These are phyloP conservation scores for Mungos mungo DNA, from an alignment of 2,113 vertebrate genomes.

Conservation along the genomic window DNA sequence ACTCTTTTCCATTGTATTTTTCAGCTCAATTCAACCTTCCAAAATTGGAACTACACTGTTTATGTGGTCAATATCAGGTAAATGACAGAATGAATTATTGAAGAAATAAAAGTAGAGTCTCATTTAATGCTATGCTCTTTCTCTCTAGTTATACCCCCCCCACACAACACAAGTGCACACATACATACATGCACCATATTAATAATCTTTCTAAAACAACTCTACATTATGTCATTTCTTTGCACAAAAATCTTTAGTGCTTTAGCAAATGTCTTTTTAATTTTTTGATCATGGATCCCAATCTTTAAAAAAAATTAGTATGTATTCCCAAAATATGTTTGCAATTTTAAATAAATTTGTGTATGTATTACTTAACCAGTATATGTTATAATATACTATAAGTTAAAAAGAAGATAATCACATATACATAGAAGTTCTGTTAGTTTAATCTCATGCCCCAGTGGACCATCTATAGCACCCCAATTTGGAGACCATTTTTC, in stretches of 20 bases:
- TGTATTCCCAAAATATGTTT: not conserved
- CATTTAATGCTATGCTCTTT: not conserved
- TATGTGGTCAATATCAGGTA: conserved; percentile 92
- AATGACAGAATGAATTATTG: conserved; percentile 60
- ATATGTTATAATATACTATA: not conserved
- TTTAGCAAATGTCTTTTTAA: not conserved
- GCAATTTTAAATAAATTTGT: not conserved
- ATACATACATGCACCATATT: not conserved
- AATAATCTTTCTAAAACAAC: not conserved
- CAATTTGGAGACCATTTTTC: not conserved
- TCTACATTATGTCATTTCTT: not conserved
- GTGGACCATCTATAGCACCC: not conserved
- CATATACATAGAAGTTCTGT: not conserved
- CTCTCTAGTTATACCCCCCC: not conserved
- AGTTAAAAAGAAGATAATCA: not conserved
- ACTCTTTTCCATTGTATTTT: conserved; percentile 80
- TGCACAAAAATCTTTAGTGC: not conserved
- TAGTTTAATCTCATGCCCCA: not conserved
- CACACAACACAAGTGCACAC: not conserved
- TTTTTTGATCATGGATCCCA: not conserved
- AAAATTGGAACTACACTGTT: conserved; percentile 91
- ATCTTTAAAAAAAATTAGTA: not conserved
- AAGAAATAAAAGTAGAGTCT: not conserved
- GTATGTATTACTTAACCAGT: not conserved
- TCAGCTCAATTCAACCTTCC: conserved; percentile 93